Evolutionary conservation across 1,140 invertebrate species (phyloP).

Genomic region (Agrypnia vestita): DNA sequence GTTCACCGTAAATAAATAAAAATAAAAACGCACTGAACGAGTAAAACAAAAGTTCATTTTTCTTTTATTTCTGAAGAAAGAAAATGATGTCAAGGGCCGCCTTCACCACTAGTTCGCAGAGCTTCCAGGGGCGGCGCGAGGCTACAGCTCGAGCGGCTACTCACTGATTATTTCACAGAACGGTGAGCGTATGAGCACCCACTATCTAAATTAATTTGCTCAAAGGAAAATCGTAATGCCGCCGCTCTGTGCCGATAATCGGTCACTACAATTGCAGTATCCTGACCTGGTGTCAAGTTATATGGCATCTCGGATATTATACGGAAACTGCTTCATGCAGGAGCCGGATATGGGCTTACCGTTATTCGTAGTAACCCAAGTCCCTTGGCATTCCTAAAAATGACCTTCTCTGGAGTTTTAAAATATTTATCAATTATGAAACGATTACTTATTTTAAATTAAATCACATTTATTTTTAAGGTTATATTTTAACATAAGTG

Average conservation of each 20-base stretch:
- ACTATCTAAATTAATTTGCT: conserved; percentile 29
- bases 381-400: background rate
- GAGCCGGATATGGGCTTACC: background rate
- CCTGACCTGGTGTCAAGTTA: conserved; percentile 11
- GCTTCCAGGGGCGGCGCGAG: background rate
- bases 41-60: no score
- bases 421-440: no score
- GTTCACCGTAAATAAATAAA: no score
- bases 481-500: no score
- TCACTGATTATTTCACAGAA: conserved; percentile 5
- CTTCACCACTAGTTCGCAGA: background rate
- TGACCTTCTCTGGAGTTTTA: no score
- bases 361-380: background rate
- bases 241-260: conserved; percentile 29
- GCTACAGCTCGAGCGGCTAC: conserved; percentile 4
- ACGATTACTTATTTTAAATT: no score
- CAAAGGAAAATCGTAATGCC: conserved; percentile 14
- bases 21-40: no score
- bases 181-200: background rate
- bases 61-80: no score
- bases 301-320: conserved; percentile 4
- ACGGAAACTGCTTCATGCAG: background rate
- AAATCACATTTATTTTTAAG: no score
- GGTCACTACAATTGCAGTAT: conserved; percentile 19
- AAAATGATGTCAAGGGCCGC: background rate